These are phyloP conservation scores for Philantomba maxwellii DNA, from an alignment of 2,113 vertebrate genomes.

Conservation along the genomic window DNA sequence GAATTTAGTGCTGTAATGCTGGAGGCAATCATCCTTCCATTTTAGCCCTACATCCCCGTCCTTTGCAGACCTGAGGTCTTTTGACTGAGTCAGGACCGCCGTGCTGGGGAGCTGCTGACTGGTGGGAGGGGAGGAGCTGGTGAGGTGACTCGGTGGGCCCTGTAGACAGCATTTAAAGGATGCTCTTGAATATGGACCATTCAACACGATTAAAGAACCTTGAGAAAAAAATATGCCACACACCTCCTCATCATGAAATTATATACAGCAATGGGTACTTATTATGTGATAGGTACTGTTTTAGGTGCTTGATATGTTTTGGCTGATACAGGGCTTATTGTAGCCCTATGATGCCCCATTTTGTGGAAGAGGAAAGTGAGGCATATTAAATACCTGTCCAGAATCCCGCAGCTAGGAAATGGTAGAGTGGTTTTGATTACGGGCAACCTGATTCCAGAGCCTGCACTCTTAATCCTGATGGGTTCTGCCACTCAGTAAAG, in stretches of 20 bases:
- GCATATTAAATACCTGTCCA: not conserved
- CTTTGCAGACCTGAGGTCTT: not conserved
- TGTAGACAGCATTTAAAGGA: not conserved
- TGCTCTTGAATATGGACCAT: not conserved
- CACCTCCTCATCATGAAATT: not conserved
- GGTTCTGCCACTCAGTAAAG: not conserved
- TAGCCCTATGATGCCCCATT: not conserved
- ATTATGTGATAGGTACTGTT: not conserved
- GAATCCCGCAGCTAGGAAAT: not conserved
- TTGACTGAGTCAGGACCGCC: not conserved
- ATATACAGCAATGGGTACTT: not conserved
- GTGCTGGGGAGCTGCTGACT: not conserved
- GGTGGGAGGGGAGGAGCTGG: too few relatives aligned
- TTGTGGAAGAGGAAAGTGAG: not conserved
- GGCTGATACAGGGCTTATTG: not conserved
- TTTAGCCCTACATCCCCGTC: not conserved
- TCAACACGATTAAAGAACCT: not conserved
- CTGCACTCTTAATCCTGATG: not conserved
- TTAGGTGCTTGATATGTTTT: not conserved
- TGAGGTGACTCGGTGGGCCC: not conserved
- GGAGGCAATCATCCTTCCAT: not conserved
- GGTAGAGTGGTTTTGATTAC: not conserved
- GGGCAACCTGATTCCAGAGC: not conserved
- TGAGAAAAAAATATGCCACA: not conserved
- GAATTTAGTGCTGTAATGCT: conserved; percentile 26